Conservation (phyloP, 2,113 vertebrate genomes). For the Chaenocephalus aceratus region DNA sequence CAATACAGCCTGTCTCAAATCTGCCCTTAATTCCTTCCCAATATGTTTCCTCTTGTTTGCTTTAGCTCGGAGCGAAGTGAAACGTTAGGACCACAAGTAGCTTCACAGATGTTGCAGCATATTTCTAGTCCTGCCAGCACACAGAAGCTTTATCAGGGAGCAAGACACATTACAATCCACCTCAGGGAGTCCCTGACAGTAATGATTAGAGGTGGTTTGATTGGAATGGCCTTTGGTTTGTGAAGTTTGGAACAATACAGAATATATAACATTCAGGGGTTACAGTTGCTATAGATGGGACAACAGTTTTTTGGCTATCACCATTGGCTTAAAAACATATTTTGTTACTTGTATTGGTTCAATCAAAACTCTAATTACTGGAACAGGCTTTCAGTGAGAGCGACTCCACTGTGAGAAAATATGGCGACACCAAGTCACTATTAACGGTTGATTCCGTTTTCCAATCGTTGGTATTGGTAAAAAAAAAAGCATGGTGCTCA, state of each 20-base stretch:
- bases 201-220: slow-evolving; percentile 67
- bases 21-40: slow-evolving; percentile 82
- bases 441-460: background rate
- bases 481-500: background rate
- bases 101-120: slow-evolving; percentile 83
- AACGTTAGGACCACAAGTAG: slow-evolving; percentile 74
- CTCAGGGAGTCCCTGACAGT: slow-evolving; percentile 73
- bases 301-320: background rate
- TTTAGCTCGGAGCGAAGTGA: slow-evolving; percentile 72
- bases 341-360: background rate
- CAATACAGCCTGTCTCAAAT: slow-evolving; percentile 78
- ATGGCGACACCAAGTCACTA: background rate
- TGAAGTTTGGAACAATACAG: slow-evolving; percentile 37
- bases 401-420: background rate
- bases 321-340: background rate
- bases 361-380: background rate
- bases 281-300: slow-evolving; percentile 1
- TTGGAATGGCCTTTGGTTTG: slow-evolving; percentile 52
- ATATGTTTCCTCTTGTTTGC: slow-evolving; percentile 83
- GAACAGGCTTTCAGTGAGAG: background rate
- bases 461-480: too few species aligned
- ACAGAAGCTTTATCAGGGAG: slow-evolving; percentile 65
- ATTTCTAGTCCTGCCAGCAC: slow-evolving; percentile 68
- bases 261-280: slow-evolving; percentile 13
- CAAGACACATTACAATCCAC: slow-evolving; percentile 71